Percentiles rank a stretch among this genome's conserved stretches.
phyloP scores from a whole-genome alignment of 2,113 vertebrate genomes.

The Tinamus guttatus region DNA sequence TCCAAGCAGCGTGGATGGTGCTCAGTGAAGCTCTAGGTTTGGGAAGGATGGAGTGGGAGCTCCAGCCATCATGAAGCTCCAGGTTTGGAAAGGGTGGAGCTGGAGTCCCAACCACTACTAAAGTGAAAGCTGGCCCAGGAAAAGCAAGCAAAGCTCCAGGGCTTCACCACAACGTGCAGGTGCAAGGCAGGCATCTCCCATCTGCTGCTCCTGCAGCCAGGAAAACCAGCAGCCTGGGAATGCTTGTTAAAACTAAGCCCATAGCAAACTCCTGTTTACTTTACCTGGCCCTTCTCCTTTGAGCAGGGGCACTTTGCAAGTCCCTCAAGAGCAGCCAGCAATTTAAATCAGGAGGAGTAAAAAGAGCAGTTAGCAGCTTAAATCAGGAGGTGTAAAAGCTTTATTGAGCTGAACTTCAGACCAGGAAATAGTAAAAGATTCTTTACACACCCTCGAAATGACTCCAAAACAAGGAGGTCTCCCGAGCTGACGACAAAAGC shows the following conservation, averaged over 20 bases:
- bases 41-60: too few relatives aligned
- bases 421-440: background rate
- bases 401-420: background rate
- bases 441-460: background rate
- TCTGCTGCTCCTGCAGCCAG: background rate
- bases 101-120: background rate
- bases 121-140: accelerated
- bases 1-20: too few relatives aligned
- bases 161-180: background rate
- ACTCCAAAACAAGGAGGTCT: background rate
- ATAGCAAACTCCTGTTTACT: background rate
- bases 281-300: background rate
- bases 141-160: background rate
- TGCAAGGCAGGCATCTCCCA: background rate
- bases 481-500: background rate
- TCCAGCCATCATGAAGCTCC: too few relatives aligned
- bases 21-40: too few relatives aligned
- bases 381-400: background rate
- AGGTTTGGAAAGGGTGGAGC: background rate
- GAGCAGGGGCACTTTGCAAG: background rate
- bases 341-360: background rate
- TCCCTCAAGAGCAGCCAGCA: background rate
- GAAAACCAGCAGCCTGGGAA: background rate
- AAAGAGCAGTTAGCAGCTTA: too few relatives aligned
- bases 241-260: background rate